phyloP scores from a whole-genome alignment of 92 coral and sea anemone species.

The Paragorgia papillata region DNA sequence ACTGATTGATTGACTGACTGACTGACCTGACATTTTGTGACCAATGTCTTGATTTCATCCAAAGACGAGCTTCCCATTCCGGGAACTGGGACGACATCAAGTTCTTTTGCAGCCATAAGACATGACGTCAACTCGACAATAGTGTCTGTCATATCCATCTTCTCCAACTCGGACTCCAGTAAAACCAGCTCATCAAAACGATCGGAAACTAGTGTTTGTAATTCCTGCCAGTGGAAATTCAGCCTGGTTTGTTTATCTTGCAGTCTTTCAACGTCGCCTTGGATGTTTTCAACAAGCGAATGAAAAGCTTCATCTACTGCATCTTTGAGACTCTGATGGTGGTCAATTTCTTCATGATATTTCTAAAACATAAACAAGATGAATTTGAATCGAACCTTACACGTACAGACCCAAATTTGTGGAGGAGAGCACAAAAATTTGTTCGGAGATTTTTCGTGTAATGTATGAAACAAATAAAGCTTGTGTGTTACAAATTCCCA shows the following conservation, averaged over 20 bases:
- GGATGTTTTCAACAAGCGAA: conserved; percentile 68
- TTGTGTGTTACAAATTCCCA: too few relatives aligned
- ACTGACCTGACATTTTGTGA: conserved; percentile 70
- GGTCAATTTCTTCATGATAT: conserved; percentile 89
- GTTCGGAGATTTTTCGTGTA: too few relatives aligned
- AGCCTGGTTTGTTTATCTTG: conserved; percentile 75
- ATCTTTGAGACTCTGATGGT: conserved; percentile 71
- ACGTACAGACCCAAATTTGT: too few relatives aligned
- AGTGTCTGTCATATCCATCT: conserved; percentile 59
- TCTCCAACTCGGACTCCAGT: conserved; percentile 72
- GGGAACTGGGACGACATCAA: conserved; percentile 58
- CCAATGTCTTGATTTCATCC: conserved; percentile 69
- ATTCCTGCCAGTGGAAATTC: conserved; percentile 82
- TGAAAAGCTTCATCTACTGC: conserved; percentile 68
- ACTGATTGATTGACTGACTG: too few relatives aligned
- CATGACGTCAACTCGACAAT: conserved; percentile 74
- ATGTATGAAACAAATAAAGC: too few relatives aligned
- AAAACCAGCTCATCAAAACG: conserved; percentile 80
- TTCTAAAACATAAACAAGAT: conserved; percentile 48
- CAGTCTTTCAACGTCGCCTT: conserved; percentile 75
- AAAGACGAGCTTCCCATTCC: conserved; percentile 78
- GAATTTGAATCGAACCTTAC: neutral
- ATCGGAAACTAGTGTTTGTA: conserved; percentile 87
- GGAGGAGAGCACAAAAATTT: too few relatives aligned
- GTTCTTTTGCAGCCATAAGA: conserved; percentile 60